phyloP scores from a whole-genome alignment of 2,797 vertebrate species.

The Microctenopoma lineatum region DNA sequence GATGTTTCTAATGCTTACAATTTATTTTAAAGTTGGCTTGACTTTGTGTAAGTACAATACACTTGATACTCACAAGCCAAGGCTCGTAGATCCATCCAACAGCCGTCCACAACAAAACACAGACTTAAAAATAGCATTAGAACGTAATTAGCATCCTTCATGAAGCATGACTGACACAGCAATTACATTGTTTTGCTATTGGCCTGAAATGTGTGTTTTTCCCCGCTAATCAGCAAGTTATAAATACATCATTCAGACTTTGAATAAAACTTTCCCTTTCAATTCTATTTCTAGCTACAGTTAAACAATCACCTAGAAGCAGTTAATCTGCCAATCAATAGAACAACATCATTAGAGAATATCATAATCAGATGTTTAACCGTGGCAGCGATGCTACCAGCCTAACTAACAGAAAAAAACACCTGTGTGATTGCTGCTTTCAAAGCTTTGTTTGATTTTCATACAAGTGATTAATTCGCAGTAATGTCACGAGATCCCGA shows the following conservation, averaged over 20 bases:
- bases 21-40: neutral
- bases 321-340: slow-evolving; percentile 30
- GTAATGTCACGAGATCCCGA: slow-evolving; percentile 42
- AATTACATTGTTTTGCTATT: neutral
- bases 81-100: neutral
- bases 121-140: neutral
- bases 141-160: neutral
- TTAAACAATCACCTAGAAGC: slow-evolving; percentile 1
- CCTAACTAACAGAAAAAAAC: slow-evolving; percentile 42
- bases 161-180: neutral
- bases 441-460: slow-evolving; percentile 48
- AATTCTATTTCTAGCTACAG: neutral
- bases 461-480: slow-evolving; percentile 52
- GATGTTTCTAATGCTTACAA: neutral
- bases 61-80: neutral
- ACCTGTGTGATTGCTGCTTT: slow-evolving; percentile 39
- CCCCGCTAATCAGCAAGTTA: neutral
- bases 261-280: neutral
- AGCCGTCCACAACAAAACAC: neutral
- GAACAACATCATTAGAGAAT: slow-evolving; percentile 21
- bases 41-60: neutral
- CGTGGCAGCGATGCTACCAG: slow-evolving; percentile 27
- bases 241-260: neutral
- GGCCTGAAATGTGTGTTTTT: neutral
- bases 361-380: slow-evolving; percentile 36